Evolutionary conservation across 1,140 invertebrate genomes (phyloP).

Genomic region (Nasonia giraulti): DNA sequence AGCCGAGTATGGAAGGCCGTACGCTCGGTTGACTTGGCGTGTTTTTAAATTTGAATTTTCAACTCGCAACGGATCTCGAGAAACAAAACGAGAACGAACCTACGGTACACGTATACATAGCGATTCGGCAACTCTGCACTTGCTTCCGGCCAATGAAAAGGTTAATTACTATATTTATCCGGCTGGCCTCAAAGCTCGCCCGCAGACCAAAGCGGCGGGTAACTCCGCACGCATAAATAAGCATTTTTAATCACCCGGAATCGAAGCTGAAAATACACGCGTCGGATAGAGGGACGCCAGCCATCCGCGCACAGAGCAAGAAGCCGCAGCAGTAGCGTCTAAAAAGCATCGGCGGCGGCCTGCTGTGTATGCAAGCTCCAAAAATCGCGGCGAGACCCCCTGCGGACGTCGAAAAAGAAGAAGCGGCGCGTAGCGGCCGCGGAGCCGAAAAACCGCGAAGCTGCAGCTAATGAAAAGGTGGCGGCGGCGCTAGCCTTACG

Average conservation of each 20-base stretch:
- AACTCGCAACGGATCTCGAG: background rate
- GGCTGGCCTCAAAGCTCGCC: background rate
- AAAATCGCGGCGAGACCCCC: background rate
- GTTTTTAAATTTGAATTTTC: background rate
- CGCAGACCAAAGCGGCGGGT: background rate
- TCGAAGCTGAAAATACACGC: background rate
- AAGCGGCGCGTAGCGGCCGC: background rate
- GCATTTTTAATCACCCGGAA: conserved; percentile 49
- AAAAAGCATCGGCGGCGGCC: conserved; percentile 36
- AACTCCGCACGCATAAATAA: conserved; percentile 24
- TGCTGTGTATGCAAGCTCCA: conserved; percentile 23
- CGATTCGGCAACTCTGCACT: background rate
- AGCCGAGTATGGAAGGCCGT: background rate
- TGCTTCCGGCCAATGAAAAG: conserved; percentile 3
- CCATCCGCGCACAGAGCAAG: background rate
- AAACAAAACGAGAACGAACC: background rate
- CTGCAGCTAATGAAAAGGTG: conserved; percentile 27
- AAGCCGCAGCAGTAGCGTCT: conserved; percentile 5
- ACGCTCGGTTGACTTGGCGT: background rate
- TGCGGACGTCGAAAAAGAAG: conserved; percentile 51
- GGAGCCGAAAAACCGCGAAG: background rate
- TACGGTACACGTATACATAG: background rate
- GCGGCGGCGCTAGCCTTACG: conserved; percentile 52
- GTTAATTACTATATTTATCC: conserved; percentile 29
- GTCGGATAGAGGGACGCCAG: background rate